phyloP scores from a whole-genome alignment of 1,140 invertebrate genomes.

The Ditylenchus dipsaci region DNA sequence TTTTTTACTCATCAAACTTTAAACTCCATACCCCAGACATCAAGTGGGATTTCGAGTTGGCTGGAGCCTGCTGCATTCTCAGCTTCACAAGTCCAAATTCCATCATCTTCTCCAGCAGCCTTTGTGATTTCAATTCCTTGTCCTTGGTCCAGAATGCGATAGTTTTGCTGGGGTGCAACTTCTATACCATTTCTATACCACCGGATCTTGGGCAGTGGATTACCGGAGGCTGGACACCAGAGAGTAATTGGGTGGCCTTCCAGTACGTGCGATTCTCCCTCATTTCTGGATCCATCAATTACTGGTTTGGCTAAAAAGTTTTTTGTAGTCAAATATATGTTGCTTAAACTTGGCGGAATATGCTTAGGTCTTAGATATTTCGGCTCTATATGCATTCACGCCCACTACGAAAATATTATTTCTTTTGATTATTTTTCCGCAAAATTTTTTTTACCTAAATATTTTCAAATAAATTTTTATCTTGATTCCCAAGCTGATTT shows the following conservation, averaged over 20 bases:
- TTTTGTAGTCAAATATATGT: too few species aligned
- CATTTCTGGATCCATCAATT: constrained; percentile 28
- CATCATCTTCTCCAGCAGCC: constrained; percentile 37
- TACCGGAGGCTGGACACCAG: constrained; percentile 59
- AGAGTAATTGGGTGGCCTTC: constrained; percentile 56
- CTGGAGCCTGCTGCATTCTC: constrained; percentile 52
- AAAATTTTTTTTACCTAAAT: too few species aligned
- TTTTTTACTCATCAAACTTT: too few species aligned
- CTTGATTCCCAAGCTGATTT: too few species aligned
- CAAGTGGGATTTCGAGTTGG: constrained; percentile 39
- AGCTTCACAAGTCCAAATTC: constrained; percentile 51
- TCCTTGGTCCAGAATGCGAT: constrained; percentile 47
- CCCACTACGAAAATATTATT: too few species aligned
- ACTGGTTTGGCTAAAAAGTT: constrained; percentile 26
- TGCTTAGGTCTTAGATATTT: too few species aligned
- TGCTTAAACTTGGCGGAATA: too few species aligned
- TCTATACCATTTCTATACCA: constrained; percentile 41
- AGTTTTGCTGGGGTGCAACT: constrained; percentile 18
- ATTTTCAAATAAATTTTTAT: too few species aligned
- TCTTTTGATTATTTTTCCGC: not conserved
- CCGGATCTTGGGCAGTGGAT: constrained; percentile 22
- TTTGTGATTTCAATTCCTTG: constrained; percentile 44
- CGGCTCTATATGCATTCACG: too few species aligned
- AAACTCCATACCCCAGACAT: constrained; percentile 41
- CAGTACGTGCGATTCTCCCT: constrained; percentile 20